Evolutionary conservation across 2,797 vertebrate genomes (phyloP).

Genomic region (Spondyliosoma cantharus): DNA sequence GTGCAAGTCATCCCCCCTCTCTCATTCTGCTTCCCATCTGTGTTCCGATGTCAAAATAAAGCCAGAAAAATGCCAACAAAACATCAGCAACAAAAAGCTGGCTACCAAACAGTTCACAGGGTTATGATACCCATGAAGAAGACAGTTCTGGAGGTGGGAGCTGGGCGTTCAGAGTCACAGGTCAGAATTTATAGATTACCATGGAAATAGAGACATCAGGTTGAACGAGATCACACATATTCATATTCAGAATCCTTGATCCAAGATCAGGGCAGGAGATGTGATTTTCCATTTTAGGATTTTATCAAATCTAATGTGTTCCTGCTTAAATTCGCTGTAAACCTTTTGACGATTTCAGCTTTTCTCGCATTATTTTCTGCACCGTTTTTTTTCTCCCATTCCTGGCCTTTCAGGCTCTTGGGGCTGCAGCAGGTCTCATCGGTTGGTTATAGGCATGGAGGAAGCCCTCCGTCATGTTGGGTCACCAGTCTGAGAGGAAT

Average conservation of each 20-base stretch:
- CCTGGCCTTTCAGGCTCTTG: slow-evolving; percentile 26
- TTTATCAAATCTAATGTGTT: neutral
- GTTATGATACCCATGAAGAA: slow-evolving; percentile 53
- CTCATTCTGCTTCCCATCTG: too few species aligned
- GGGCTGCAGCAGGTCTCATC: slow-evolving; percentile 42
- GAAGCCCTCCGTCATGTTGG: slow-evolving; percentile 75
- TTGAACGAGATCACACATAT: slow-evolving; percentile 42
- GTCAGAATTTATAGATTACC: slow-evolving; percentile 71
- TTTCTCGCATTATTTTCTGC: neutral
- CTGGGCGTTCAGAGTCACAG: slow-evolving; percentile 41
- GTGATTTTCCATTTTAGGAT: neutral
- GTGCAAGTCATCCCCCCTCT: too few species aligned
- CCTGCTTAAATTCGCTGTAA: slow-evolving; percentile 3
- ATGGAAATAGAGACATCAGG: slow-evolving; percentile 60
- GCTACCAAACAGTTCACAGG: slow-evolving; percentile 51
- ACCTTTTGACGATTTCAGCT: neutral
- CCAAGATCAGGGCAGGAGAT: neutral
- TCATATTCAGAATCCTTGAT: slow-evolving; percentile 6
- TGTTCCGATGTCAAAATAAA: too few species aligned
- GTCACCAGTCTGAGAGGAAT: slow-evolving; percentile 75
- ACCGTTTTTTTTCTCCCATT: slow-evolving; percentile 39
- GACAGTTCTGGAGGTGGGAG: slow-evolving; percentile 38
- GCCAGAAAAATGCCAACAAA: too few species aligned
- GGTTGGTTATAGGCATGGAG: slow-evolving; percentile 73
- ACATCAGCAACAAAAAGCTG: slow-evolving; percentile 5